phyloP scores from a whole-genome alignment of 2,113 vertebrate genomes.

The Anguilla rostrata region DNA sequence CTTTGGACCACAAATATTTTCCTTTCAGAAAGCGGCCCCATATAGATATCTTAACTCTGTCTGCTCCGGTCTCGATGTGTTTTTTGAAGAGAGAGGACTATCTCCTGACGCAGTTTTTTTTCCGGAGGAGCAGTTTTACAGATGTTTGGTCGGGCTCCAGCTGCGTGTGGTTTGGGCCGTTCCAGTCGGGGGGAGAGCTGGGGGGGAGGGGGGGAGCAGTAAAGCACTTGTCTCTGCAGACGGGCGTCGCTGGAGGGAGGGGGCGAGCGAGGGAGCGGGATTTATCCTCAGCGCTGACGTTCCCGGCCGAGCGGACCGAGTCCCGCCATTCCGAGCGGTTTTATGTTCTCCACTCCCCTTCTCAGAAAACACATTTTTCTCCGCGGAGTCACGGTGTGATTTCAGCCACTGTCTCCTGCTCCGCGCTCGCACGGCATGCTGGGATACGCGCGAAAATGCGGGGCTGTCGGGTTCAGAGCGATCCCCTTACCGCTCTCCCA shows the following conservation, averaged over 20 bases:
- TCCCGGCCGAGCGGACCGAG: not conserved
- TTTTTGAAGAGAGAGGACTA: not conserved
- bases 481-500: not conserved
- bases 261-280: slow-evolving; percentile 14
- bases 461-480: not conserved
- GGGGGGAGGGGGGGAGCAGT: slow-evolving; percentile 56
- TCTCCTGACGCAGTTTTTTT: not conserved
- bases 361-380: slow-evolving; percentile 2
- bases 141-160: slow-evolving; percentile 38
- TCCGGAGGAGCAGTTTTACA: not conserved
- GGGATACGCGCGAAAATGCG: not conserved
- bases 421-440: not conserved
- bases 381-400: not conserved
- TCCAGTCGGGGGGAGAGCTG: slow-evolving; percentile 55
- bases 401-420: not conserved
- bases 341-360: not conserved
- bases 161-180: slow-evolving; percentile 61
- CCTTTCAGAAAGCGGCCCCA: not conserved
- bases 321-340: slow-evolving; percentile 3
- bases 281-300: not conserved
- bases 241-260: not conserved
- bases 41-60: not conserved
- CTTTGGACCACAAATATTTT: not conserved
- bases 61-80: not conserved
- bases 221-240: not conserved